These are phyloP conservation scores for Mellilla xanthometata DNA, from an alignment of 2,888 invertebrate genomes.

Conservation along the genomic window DNA sequence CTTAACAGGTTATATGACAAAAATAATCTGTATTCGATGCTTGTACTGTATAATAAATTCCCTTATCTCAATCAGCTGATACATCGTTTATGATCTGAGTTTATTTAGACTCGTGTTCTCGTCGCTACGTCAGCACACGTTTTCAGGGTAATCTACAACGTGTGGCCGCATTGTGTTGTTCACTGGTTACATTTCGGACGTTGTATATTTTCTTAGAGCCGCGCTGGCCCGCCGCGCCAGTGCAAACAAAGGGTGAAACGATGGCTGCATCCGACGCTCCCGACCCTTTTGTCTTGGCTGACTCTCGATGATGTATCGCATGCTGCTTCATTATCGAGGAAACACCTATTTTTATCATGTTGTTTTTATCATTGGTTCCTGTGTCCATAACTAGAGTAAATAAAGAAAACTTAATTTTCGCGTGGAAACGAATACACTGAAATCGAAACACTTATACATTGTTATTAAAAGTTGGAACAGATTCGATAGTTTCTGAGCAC, in stretches of 20 bases:
- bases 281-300: constrained; percentile 42
- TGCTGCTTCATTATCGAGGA: constrained; percentile 8
- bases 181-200: constrained; percentile 67
- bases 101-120: constrained; percentile 18
- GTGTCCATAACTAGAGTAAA: no score
- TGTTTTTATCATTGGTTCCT: no score
- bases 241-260: constrained; percentile 64
- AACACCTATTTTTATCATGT: constrained; percentile 6
- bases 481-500: no score
- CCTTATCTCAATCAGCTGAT: neutral
- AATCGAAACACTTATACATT: no score
- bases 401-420: no score
- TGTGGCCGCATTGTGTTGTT: constrained; percentile 52
- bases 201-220: constrained; percentile 74
- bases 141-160: constrained; percentile 41
- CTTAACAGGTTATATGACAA: no score
- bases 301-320: constrained; percentile 28
- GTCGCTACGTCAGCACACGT: constrained; percentile 54
- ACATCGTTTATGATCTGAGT: no score
- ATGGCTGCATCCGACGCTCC: constrained; percentile 62
- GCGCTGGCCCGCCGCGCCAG: constrained; percentile 56
- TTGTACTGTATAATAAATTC: no score
- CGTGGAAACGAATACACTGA: no score
- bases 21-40: no score
- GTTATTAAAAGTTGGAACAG: no score